phyloP scores from a whole-genome alignment of 2,888 invertebrate species.

The Thelaira solivaga region DNA sequence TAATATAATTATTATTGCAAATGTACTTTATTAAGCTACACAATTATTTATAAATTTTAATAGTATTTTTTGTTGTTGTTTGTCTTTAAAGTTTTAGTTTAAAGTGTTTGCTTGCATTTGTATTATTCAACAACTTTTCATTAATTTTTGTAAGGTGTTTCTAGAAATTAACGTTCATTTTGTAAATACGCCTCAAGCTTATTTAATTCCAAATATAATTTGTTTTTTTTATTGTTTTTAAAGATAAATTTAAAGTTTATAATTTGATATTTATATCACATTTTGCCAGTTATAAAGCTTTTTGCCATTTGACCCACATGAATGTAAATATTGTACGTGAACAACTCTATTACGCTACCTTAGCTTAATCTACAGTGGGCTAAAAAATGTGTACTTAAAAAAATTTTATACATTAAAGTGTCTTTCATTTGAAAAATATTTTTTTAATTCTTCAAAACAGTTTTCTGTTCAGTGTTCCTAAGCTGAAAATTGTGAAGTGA shows the following conservation, averaged over 20 bases:
- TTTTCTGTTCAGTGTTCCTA: too few relatives aligned
- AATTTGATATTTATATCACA: constrained; percentile 12
- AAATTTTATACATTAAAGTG: too few relatives aligned
- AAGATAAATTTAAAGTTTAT: constrained; percentile 7
- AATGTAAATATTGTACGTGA: neutral
- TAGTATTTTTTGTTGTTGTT: neutral
- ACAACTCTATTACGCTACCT: neutral
- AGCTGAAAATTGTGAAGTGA: too few relatives aligned
- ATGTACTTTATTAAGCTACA: too few relatives aligned
- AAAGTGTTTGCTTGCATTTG: neutral
- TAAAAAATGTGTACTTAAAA: too few relatives aligned
- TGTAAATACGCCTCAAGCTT: neutral
- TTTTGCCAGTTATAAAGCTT: neutral
- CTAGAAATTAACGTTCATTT: neutral
- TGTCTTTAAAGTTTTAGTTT: neutral
- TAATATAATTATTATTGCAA: too few relatives aligned
- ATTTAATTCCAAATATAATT: neutral
- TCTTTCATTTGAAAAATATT: too few relatives aligned
- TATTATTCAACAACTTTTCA: neutral
- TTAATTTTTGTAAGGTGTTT: neutral
- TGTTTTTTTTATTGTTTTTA: neutral
- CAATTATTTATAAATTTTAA: too few relatives aligned
- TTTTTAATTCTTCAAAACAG: too few relatives aligned
- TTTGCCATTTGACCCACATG: neutral
- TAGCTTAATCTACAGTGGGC: neutral